Evolutionary conservation across 2,797 vertebrate genomes (phyloP).

Genomic region (Chiropotes sagulatus): DNA sequence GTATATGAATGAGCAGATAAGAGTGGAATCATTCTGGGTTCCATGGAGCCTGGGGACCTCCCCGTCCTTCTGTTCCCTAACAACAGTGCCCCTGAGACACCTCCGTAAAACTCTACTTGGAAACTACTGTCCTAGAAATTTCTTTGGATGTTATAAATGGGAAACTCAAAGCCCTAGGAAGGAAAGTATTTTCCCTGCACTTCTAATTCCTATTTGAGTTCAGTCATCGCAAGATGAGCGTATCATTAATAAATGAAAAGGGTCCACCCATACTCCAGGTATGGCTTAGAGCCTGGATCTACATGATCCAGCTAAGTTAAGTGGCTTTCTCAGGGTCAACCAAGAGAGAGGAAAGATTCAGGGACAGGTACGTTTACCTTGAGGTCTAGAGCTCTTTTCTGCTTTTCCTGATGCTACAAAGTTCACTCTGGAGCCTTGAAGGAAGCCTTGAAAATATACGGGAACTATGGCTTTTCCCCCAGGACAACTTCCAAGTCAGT

Average conservation of each 20-base stretch:
- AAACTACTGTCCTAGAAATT: not conserved
- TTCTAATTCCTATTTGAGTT: not conserved
- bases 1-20: not conserved
- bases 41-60: not conserved
- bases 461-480: not conserved
- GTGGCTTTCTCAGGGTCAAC: not conserved
- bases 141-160: not conserved
- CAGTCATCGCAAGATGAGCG: not conserved
- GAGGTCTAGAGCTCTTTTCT: not conserved
- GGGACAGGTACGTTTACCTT: not conserved
- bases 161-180: not conserved
- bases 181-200: not conserved
- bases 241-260: not conserved
- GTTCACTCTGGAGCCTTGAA: rapidly evolving
- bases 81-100: not conserved
- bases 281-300: not conserved
- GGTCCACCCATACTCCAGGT: not conserved
- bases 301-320: not conserved
- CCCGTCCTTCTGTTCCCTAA: not conserved
- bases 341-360: not conserved
- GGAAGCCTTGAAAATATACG: not conserved
- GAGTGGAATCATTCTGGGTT: not conserved
- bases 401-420: not conserved
- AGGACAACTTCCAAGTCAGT: not conserved
- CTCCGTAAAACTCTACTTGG: not conserved